A percentile compares a stretch with the other conserved stretches of the same genome.
Conservation (phyloP, 2,113 vertebrate species). For the Herpetotheres cachinnans region DNA sequence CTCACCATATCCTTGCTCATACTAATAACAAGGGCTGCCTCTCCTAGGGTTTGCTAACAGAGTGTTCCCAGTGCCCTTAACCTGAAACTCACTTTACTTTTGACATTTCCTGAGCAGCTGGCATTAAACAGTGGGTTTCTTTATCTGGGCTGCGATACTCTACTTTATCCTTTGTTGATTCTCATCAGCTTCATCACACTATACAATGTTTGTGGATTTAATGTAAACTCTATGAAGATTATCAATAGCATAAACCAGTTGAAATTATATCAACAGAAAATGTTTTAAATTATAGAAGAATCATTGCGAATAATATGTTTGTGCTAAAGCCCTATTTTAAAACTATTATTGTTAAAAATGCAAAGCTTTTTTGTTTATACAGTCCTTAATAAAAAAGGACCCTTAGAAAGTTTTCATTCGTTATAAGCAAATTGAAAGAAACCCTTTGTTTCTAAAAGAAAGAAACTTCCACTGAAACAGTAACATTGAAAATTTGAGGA, state of each 20-base stretch:
- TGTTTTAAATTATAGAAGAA: not conserved
- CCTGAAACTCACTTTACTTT: conserved; percentile 60
- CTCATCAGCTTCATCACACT: conserved; percentile 59
- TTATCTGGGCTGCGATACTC: conserved; percentile 30
- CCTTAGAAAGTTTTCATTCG: not conserved
- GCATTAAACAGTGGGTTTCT: conserved; percentile 66
- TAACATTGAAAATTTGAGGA: not conserved
- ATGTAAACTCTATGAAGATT: conserved; percentile 49
- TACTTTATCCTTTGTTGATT: conserved; percentile 63
- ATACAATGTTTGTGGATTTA: conserved; percentile 55
- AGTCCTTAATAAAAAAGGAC: not conserved
- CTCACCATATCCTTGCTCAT: conserved; percentile 41
- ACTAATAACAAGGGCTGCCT: conserved; percentile 47
- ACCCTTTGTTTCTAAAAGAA: not conserved
- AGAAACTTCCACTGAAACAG: not conserved
- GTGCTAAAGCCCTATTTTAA: not conserved
- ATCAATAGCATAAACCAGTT: not conserved
- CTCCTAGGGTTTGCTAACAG: conserved; percentile 43
- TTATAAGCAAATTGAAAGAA: not conserved
- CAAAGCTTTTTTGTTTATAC: not conserved
- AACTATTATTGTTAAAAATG: not conserved
- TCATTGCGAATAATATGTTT: not conserved
- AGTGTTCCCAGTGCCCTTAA: conserved; percentile 59
- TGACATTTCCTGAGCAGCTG: conserved; percentile 63
- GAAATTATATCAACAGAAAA: conserved; percentile 8